These are phyloP conservation scores for Acrossocheilus wenchowensis DNA, from an alignment of 2,797 vertebrate genomes.

Conservation along the genomic window DNA sequence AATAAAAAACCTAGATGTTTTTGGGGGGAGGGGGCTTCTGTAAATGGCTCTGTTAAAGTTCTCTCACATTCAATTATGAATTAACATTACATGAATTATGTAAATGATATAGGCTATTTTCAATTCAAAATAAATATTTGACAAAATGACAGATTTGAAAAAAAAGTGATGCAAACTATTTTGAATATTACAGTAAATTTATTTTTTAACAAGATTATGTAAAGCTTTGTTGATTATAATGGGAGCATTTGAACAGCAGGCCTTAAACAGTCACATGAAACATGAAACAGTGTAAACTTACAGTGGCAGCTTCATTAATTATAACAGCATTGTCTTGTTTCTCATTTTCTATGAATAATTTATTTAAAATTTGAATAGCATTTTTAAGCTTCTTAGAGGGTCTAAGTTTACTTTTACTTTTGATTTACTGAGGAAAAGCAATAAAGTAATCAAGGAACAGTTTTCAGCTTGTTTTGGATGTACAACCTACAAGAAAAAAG, in stretches of 20 bases:
- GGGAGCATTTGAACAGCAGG: not conserved
- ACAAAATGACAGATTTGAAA: not conserved
- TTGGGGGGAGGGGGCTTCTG: too few relatives aligned
- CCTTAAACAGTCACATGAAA: not conserved
- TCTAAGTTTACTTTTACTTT: not conserved
- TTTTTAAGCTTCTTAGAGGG: not conserved
- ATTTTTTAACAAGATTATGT: not conserved
- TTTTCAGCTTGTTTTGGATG: not conserved
- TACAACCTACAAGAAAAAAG: not conserved
- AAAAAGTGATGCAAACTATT: too few relatives aligned
- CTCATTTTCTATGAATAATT: not conserved
- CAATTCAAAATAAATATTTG: not conserved
- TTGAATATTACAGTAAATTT: not conserved
- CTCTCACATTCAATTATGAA: not conserved
- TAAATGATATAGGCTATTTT: not conserved
- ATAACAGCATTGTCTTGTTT: not conserved
- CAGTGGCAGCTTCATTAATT: slow-evolving; percentile 8
- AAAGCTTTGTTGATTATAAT: not conserved
- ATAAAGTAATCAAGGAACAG: not conserved
- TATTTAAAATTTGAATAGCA: not conserved
- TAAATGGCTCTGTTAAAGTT: not conserved
- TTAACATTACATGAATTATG: not conserved
- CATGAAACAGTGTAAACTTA: not conserved
- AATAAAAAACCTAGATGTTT: too few relatives aligned
- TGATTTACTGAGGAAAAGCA: not conserved